Evolutionary conservation across 2,888 invertebrate genomes (phyloP).

Genomic region (Falcaria lacertinaria): DNA sequence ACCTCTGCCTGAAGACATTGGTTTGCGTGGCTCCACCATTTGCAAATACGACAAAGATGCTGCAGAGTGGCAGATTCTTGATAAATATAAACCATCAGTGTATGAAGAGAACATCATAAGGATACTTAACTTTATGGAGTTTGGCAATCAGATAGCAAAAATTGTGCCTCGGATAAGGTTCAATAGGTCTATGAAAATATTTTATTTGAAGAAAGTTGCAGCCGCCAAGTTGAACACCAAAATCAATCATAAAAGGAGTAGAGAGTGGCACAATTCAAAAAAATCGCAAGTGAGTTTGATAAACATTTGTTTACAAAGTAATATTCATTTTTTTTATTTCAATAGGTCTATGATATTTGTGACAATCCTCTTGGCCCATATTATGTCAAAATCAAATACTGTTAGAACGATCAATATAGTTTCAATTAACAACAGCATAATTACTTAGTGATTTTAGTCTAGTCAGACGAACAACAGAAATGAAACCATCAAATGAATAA

Average conservation of each 20-base stretch:
- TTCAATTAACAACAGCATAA: too few species aligned
- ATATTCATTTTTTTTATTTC: too few species aligned
- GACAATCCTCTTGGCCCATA: too few species aligned
- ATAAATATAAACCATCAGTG: constrained; percentile 73
- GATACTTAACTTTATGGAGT: constrained; percentile 87
- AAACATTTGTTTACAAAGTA: too few species aligned
- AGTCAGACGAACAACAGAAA: too few species aligned
- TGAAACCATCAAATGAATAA: too few species aligned
- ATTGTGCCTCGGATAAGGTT: constrained; percentile 84
- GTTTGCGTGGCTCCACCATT: constrained; percentile 84
- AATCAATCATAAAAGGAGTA: constrained; percentile 58
- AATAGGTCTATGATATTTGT: too few species aligned
- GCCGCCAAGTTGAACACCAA: constrained; percentile 56
- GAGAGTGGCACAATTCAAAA: constrained; percentile 71
- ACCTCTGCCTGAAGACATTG: constrained; percentile 87
- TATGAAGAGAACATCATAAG: constrained; percentile 88
- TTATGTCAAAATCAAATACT: too few species aligned
- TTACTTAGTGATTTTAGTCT: too few species aligned
- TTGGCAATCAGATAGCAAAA: constrained; percentile 85
- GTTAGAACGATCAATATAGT: too few species aligned
- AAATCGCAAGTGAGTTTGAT: constrained; percentile 52
- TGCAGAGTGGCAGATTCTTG: constrained; percentile 84
- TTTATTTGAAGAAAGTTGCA: constrained; percentile 57
- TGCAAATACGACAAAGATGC: constrained; percentile 83
- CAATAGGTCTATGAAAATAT: constrained; percentile 75